Conservation (phyloP, 2,113 vertebrate genomes). For the Falco punctatus region DNA sequence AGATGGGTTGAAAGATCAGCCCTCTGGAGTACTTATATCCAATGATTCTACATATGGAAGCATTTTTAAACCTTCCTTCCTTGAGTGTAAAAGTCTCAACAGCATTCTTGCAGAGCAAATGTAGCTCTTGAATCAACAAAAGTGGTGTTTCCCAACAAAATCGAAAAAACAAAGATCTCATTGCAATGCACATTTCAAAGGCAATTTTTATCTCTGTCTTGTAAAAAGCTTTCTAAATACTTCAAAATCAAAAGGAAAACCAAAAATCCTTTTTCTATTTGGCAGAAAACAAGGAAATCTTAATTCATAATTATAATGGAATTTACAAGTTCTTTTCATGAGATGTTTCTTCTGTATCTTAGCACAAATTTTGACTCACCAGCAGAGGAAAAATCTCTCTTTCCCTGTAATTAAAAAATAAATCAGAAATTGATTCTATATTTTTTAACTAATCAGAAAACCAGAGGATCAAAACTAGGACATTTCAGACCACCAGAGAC, state of each 20-base stretch:
- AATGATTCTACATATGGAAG: conserved; percentile 19
- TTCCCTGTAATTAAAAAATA: not conserved
- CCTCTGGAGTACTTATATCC: not conserved
- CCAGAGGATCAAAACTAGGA: accelerated
- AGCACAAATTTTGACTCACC: not conserved
- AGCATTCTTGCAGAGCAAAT: not conserved
- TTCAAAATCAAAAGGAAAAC: not conserved
- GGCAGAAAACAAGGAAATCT: not conserved
- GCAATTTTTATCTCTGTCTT: not conserved
- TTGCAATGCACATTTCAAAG: conserved; percentile 4
- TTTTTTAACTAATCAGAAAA: not conserved
- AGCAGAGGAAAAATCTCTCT: not conserved
- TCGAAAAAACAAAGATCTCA: conserved; percentile 12
- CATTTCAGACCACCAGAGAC: not conserved
- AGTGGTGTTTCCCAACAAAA: not conserved
- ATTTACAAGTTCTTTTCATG: not conserved
- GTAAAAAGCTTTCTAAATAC: not conserved
- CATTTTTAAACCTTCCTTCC: conserved; percentile 27
- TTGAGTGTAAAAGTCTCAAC: conserved; percentile 32
- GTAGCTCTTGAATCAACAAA: conserved; percentile 18
- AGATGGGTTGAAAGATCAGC: not conserved
- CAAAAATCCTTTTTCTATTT: not conserved
- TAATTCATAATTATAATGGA: not conserved
- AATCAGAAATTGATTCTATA: not conserved
- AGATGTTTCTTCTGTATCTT: not conserved